phyloP scores from a whole-genome alignment of 35 echinoderm and acorn worm species.

The Apostichopus parvimensis region DNA sequence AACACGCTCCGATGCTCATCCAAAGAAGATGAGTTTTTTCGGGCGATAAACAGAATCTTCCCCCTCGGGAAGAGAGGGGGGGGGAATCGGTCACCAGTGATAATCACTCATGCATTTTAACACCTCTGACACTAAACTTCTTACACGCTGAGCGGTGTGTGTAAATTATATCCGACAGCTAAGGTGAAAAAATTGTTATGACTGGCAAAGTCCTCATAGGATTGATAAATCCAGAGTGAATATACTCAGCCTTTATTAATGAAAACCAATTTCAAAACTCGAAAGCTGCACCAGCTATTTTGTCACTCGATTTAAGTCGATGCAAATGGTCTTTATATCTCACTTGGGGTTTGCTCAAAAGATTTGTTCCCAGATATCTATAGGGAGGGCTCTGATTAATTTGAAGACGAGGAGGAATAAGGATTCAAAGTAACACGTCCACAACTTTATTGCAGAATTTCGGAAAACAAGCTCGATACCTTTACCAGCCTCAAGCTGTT shows the following conservation, averaged over 20 bases:
- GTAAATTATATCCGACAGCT: slow-evolving; percentile 8
- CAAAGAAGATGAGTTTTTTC: not conserved
- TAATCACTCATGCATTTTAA: slow-evolving; percentile 28
- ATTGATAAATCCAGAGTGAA: not conserved
- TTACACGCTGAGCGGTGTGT: not conserved
- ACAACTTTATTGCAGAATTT: not conserved
- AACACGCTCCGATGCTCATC: slow-evolving; percentile 1
- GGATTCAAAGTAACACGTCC: not conserved
- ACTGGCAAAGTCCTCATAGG: slow-evolving; percentile 22
- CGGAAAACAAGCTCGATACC: not conserved
- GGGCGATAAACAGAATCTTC: not conserved
- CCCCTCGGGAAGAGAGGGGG: not conserved
- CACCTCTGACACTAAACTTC: not conserved
- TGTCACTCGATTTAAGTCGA: not conserved
- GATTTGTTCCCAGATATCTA: not conserved
- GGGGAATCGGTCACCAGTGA: not conserved
- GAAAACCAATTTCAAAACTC: not conserved
- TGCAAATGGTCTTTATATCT: slow-evolving; percentile 13
- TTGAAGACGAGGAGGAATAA: not conserved
- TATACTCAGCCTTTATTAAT: not conserved
- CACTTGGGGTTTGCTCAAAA: slow-evolving; percentile 2
- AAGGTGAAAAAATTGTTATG: slow-evolving; percentile 21
- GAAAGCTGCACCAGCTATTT: not conserved
- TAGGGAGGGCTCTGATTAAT: not conserved
- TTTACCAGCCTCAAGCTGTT: not conserved